Evolutionary conservation across 1,140 invertebrate genomes (phyloP).

Genomic region (Gryon sp.): DNA sequence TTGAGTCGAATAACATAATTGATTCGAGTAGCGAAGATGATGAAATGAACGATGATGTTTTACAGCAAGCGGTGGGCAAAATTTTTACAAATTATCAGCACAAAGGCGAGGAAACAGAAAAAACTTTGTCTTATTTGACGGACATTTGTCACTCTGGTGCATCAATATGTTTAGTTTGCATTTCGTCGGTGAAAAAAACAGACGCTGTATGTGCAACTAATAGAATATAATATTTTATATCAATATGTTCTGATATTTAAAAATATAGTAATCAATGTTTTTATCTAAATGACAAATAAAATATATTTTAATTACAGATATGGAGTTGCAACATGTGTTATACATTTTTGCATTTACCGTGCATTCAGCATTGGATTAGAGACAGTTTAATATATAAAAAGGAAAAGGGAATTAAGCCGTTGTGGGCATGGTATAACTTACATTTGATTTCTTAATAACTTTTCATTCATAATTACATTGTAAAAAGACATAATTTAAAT

Average conservation of each 20-base stretch:
- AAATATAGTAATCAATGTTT: too few relatives aligned
- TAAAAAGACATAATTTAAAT: too few relatives aligned
- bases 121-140: constrained; percentile 86
- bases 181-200: constrained; percentile 90
- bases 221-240: too few relatives aligned
- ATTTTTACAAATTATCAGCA: constrained; percentile 77
- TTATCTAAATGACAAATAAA: constrained; percentile 1
- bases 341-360: constrained; percentile 91
- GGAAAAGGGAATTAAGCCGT: constrained; percentile 79
- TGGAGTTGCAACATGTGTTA: constrained; percentile 92
- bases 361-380: constrained; percentile 95
- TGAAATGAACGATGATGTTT: constrained; percentile 67
- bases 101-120: constrained; percentile 77
- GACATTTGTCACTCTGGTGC: constrained; percentile 88
- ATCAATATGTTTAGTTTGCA: constrained; percentile 94
- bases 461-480: too few relatives aligned
- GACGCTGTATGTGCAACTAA: constrained; percentile 84
- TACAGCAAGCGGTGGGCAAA: constrained; percentile 70
- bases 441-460: constrained; percentile 31
- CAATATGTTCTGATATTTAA: too few relatives aligned
- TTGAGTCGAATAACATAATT: constrained; percentile 77
- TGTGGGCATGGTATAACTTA: constrained; percentile 79
- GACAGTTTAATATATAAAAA: constrained; percentile 88
- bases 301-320: constrained; percentile 81
- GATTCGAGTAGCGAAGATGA: constrained; percentile 76